Base-by-base conservation (phyloP, 2,888 invertebrate species). In the Teleogryllus oceanicus region DNA sequence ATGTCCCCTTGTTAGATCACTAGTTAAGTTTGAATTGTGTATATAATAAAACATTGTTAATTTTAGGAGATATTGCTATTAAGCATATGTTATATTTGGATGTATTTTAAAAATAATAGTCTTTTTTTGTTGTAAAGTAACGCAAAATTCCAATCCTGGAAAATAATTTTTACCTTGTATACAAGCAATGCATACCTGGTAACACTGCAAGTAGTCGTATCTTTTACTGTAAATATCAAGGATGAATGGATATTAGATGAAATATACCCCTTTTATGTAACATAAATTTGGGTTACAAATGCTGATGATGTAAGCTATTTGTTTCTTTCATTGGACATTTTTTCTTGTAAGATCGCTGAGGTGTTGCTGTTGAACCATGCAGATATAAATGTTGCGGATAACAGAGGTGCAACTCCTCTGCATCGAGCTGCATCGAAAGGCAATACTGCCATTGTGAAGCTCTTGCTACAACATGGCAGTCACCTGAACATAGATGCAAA, bases 371-470 rank as follows among this genome's bases (percentile, higher is more conserved):
- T 91, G 78, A 89, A 90, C 84, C 91, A 91, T 78, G 94, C 93
- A 0, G 89, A 94, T 86, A 87, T 93, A 0, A 94, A 94, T 85
- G 90, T 92, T 76, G 84, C 86, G 21, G 94, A 95, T 86, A 88
- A 90, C 78, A 87, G 92, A 81, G 91, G 91, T 78, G 93, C 93
- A 0, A 93, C 94, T 62, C 93, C 95, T 13, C 88, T 95, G 49
- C 96, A 96, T 85, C 89, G 96, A 83, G 94, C 94, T 21, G 93
- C 94, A 10, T 94, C 94, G 11, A 92, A 92, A 85, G 95, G 95
- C 49, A 92, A 92, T 84, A 88, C 89, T 74, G 89, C 90, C 76
- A 89, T 94, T 83, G 91, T 94, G 0, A 91, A 92, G 84, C 85
- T 94, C 11, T 88, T 96, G 11, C 84, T 95, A 51, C 88, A 89